A percentile compares a stretch with the other conserved stretches of the same genome.
Evolutionary conservation across 1,140 invertebrate genomes (phyloP).

Genomic region (Thrips palmi): DNA sequence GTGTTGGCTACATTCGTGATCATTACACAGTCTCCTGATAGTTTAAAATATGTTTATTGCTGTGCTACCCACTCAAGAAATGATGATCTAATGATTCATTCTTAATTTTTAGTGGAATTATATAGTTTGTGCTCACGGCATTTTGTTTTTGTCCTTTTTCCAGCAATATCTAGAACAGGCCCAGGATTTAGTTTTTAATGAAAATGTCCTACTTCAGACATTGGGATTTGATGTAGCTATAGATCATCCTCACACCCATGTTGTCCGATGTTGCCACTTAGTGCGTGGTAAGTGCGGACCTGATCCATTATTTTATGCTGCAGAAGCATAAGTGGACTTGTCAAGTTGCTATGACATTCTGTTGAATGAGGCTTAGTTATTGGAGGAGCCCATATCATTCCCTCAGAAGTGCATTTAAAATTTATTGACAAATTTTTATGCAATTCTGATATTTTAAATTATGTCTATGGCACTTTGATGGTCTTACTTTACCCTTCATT

Average conservation of each 20-base stretch:
- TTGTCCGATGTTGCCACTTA: constrained; percentile 84
- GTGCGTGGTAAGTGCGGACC: constrained; percentile 57
- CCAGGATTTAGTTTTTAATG: constrained; percentile 86
- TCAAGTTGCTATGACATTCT: too few species aligned
- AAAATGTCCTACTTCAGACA: constrained; percentile 89
- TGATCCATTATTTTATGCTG: constrained; percentile 3
- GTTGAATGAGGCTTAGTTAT: background rate
- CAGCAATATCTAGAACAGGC: constrained; percentile 57
- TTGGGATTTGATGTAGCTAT: constrained; percentile 92
- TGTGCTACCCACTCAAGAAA: too few species aligned
- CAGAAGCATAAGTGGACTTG: too few species aligned
- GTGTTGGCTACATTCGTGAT: too few species aligned
- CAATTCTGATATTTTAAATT: too few species aligned
- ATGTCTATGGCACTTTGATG: too few species aligned
- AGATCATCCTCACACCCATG: constrained; percentile 92
- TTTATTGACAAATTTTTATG: background rate
- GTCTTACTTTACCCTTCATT: too few species aligned
- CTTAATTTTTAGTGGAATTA: constrained; percentile 21
- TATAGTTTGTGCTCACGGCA: constrained; percentile 28
- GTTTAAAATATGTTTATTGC: too few species aligned
- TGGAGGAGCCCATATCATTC: background rate
- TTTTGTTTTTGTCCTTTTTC: constrained; percentile 27
- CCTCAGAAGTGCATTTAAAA: background rate
- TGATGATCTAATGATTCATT: too few species aligned
- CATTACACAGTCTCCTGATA: too few species aligned